These are phyloP conservation scores for Cryptoblepharus egeriae DNA, from an alignment of 2,797 vertebrate species.

Conservation along the genomic window DNA sequence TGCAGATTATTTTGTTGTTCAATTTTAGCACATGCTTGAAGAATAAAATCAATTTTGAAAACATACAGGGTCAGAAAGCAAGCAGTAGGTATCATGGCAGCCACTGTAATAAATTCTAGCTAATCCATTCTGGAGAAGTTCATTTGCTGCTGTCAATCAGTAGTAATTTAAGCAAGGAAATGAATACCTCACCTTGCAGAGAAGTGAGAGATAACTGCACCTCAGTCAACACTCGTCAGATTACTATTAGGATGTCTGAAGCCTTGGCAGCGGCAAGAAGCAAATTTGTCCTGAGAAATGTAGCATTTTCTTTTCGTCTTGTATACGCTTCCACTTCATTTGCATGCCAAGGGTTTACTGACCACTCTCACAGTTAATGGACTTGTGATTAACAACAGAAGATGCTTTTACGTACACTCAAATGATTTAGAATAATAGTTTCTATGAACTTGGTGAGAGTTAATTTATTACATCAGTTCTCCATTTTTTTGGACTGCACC, in stretches of 20 bases:
- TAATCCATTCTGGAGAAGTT: constrained; percentile 18
- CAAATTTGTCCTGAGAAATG: not conserved
- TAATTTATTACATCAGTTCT: constrained; percentile 46
- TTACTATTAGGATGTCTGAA: not conserved
- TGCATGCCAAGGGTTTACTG: constrained; percentile 29
- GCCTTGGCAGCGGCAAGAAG: constrained; percentile 3
- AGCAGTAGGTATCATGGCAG: not conserved
- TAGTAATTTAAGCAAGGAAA: constrained; percentile 19
- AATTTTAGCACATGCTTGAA: not conserved
- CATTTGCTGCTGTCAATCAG: constrained; percentile 9
- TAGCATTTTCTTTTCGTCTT: constrained; percentile 17
- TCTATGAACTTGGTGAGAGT: constrained; percentile 44
- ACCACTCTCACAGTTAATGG: constrained; percentile 36
- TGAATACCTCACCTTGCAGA: constrained; percentile 1
- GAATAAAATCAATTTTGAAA: not conserved
- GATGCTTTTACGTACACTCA: constrained; percentile 31
- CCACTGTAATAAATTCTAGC: constrained; percentile 14
- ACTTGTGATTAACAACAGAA: constrained; percentile 50
- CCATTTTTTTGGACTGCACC: constrained; percentile 35
- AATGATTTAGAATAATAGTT: constrained; percentile 46
- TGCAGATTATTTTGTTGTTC: not conserved
- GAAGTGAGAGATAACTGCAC: not conserved
- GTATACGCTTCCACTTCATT: constrained; percentile 18
- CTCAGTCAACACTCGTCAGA: constrained; percentile 25
- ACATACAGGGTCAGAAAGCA: not conserved